These are phyloP conservation scores for Mugil cephalus DNA, from an alignment of 2,113 vertebrate genomes.

Conservation along the genomic window DNA sequence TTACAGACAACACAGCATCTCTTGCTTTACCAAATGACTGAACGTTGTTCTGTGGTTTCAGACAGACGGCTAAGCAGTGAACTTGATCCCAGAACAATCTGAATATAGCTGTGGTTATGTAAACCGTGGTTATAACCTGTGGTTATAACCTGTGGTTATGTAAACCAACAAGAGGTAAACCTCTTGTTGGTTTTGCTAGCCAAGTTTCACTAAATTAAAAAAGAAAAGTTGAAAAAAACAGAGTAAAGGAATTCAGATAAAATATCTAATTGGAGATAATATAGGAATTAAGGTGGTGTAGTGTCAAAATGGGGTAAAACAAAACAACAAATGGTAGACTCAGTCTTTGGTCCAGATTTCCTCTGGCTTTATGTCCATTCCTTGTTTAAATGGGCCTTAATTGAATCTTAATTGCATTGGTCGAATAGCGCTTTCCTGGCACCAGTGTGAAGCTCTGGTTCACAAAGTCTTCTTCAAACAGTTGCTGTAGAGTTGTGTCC, in stretches of 20 bases:
- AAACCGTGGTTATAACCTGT: no score
- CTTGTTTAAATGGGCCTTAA: no score
- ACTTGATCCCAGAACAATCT: constrained; percentile 19
- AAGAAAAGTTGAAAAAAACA: neutral
- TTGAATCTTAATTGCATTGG: no score
- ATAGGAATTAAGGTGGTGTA: no score
- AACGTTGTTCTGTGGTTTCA: constrained; percentile 38
- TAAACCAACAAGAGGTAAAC: neutral
- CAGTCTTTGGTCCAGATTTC: no score
- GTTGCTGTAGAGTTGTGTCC: neutral
- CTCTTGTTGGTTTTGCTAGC: neutral
- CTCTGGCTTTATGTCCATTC: no score
- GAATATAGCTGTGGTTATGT: neutral
- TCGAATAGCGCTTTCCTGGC: no score
- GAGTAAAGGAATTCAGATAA: neutral
- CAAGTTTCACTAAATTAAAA: constrained; percentile 26
- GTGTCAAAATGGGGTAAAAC: no score
- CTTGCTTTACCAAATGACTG: constrained; percentile 28
- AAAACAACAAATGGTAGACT: no score
- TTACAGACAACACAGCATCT: constrained; percentile 12
- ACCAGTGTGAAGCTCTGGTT: no score
- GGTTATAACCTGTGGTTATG: constrained; percentile 9
- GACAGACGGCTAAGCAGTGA: constrained; percentile 4
- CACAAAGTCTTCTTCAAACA: neutral
- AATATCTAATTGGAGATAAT: no score